phyloP scores from a whole-genome alignment of 2,888 invertebrate genomes.

The Pecten maximus region DNA sequence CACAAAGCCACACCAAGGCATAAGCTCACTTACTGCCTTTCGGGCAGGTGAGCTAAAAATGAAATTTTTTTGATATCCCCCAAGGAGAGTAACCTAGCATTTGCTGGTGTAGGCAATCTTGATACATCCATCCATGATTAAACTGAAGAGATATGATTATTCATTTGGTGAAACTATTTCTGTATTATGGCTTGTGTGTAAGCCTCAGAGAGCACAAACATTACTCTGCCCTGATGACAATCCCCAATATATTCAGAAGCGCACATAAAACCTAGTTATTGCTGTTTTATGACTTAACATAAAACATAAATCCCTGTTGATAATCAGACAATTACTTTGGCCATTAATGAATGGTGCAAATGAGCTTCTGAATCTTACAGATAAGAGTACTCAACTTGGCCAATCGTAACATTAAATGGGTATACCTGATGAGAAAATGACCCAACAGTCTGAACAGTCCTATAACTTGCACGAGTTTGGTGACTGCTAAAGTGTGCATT shows the following conservation, averaged over 20 bases:
- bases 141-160: not conserved
- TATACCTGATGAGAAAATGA: not conserved
- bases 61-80: not conserved
- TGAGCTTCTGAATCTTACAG: not conserved
- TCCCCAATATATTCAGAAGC: not conserved
- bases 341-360: not conserved
- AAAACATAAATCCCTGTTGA: not conserved
- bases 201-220: not conserved
- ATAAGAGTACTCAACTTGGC: not conserved
- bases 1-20: too few species aligned
- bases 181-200: not conserved
- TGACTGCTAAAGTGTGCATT: not conserved
- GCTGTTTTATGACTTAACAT: not conserved
- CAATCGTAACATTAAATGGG: not conserved
- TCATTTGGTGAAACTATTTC: not conserved
- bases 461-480: not conserved
- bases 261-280: not conserved
- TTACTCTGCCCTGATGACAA: not conserved
- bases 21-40: too few species aligned
- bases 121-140: not conserved
- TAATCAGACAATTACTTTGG: not conserved
- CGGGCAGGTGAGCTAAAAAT: not conserved
- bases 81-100: not conserved
- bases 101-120: not conserved
- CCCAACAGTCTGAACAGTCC: not conserved